Base-by-base conservation (phyloP, 2,113 vertebrate genomes). In the Melanocharis versteri region DNA sequence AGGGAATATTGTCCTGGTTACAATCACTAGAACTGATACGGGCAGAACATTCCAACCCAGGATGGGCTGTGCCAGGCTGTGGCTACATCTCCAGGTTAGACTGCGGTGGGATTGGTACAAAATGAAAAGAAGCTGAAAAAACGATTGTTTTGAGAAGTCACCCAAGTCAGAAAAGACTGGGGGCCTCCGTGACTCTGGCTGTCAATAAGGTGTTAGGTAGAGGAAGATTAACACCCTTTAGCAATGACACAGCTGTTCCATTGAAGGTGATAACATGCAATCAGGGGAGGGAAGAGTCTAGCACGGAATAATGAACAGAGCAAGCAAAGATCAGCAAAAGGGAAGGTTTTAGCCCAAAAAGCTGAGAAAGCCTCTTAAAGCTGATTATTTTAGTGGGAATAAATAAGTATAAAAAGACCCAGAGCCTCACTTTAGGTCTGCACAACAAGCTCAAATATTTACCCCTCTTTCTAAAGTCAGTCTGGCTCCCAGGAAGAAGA, bases 231-330 rank as follows among this genome's bases (percentile, higher is more conserved):
- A 94, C 96, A 97, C 95, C 87, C 95, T 96, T 96, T 95, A 97
- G 94, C 73, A 75, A 88, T 97, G 95, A 96, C 96, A 96, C 95
- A 97, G 95, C 94, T 97, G 95, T 94, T 97, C 96, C 83, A 94
- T 44, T 77, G 95, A 96, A 97, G 95, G 96, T 97, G 97, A 94
- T 92, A 95, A 96, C 92, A 26, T 76, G 87, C 58, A 91, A 84
- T 95, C 96, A 97, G 89, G 65, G 83, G 69, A 94, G 86, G 90
- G 83, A 92, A 92, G 81, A 94, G 86, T 73, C 93, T 96, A 84
- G 89, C 93, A 21, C 24, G 2, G 78, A 89, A 94, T 86, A 94
- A 93, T 62, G 94, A 97, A 96, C 86, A 95, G 69, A 82, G 64
- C 82, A 68, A 68, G 60, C 3, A 9, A 64, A 28, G 44, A 45